These are phyloP conservation scores for Dicrurus megarhynchus DNA, from an alignment of 2,113 vertebrate species.

Conservation along the genomic window DNA sequence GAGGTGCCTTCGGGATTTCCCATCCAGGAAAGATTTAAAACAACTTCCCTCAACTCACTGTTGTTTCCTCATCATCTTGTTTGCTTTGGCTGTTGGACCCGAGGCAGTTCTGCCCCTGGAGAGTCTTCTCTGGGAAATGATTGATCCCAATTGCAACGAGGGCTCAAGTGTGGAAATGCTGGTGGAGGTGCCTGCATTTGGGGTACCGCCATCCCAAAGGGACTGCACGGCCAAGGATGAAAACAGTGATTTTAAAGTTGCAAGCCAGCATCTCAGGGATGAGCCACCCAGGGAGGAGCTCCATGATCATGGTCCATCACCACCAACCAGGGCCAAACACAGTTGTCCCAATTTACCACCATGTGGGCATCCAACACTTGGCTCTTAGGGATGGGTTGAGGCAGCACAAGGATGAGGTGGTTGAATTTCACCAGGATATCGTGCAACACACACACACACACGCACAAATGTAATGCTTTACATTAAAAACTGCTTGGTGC, in stretches of 20 bases:
- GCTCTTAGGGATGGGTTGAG: background rate
- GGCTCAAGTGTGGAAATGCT: accelerated
- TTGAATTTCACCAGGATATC: background rate
- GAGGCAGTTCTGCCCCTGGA: background rate
- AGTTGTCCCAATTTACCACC: background rate
- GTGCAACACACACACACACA: too few species aligned
- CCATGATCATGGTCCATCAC: background rate
- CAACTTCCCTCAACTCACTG: background rate
- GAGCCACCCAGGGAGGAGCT: background rate
- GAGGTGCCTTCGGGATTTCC: background rate
- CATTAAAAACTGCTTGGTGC: background rate
- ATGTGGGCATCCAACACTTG: background rate
- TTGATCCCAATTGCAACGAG: too few species aligned
- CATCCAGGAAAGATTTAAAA: background rate
- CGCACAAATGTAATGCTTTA: background rate
- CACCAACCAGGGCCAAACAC: background rate
- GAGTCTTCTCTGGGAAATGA: background rate
- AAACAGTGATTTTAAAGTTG: background rate
- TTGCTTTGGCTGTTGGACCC: background rate
- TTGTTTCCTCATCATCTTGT: background rate
- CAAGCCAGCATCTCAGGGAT: background rate
- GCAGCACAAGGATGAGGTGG: accelerated
- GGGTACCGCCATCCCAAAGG: background rate
- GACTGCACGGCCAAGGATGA: background rate
- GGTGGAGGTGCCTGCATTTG: background rate